Base-by-base conservation (phyloP, 2,113 vertebrate genomes). In the Callipepla californica region DNA sequence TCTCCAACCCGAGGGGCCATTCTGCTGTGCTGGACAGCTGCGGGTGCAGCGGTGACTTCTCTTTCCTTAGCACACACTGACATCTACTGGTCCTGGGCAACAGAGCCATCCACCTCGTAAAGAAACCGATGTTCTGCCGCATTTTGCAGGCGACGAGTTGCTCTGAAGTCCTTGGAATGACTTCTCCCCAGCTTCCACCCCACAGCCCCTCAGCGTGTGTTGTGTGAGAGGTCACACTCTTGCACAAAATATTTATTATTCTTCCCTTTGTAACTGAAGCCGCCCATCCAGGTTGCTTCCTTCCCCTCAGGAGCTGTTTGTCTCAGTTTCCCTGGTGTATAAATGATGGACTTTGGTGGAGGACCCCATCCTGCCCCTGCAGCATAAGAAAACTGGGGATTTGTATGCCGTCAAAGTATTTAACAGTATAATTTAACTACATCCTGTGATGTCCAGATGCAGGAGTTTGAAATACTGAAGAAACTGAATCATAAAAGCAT, bases 401-500 rank as follows among this genome's bases (percentile, higher is more conserved):
- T 98, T 99, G 26, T 99, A 99, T 47, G 99, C 99, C 5, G 98
- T 99, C 70, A 99, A 99, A 94, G 99, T 99, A 20, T 99, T 99
- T 92, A 99, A 99, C 97, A 99, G 98, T 96, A 97, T 99, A 92
- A 99, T 99, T 78, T 99, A 99, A 82, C 97, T 99, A 94, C 97
- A 99, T 72, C 99, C 99, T 36, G 98, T 99, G 59, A 99, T 85
- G 99, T 99, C 89, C 99, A 99, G 97, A 99, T 99, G 98, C 98
- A 99, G 92, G 99, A 99, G 96, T 99, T 99, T 87, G 99, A 99
- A 97, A 99, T 99, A 18, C 95, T 99, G 96, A 99, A 99, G 97
- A 99, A 99, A 87, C 97, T 99, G 32, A 99, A 99, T 97, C 99
- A 99, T 95, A 99, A 99, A 94, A 99, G 99, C 96, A 99, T 99